Base-by-base conservation (phyloP, 2,888 invertebrate genomes). In the Pocota personata region DNA sequence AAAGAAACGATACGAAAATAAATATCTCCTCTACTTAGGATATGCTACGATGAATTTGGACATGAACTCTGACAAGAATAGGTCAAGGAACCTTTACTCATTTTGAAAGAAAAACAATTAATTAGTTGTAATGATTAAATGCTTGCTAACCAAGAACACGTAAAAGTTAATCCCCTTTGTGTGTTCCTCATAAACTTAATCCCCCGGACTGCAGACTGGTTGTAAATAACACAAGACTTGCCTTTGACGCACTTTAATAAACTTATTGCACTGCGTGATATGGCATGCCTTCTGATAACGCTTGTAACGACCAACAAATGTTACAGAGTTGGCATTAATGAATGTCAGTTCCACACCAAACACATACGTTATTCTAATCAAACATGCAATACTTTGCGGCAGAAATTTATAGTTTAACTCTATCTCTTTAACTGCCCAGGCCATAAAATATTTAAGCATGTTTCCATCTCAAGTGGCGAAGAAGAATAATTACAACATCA, bases 381-480 rank as follows among this genome's bases (percentile, higher is more conserved):
- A 35, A 66, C 19, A 21, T 66, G n/a, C 14, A 30, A 30, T 55
- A 16, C 14, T 2, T 12, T 24, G 2, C 37, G 4, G 7, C 32
- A 32, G 6, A 3, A 32, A 7, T 12, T 7, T 7, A 12, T 3
- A 8, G 24, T 7, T n/a, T 50, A 50, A 50, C 27, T 66, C 32
- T 8, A 57, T 57, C 55, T 12, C 19, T 14, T 66, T 24, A 35
- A 66, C 24, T 30, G 69, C 32, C n/a, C 3, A 0, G 5, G 14
- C 40, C 8, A 46, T 71, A 43, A 71, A 32, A 57, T 43, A 71
- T 69, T 55, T 43, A 32, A 30, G 14, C 10, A 57, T 37, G 32
- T 57, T 8, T 32, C 6, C 27, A 21, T 19, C 21, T 71, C 46
- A n/a, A 32, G 71, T 57, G 46, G 57, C 21, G 14, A 32, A 57